Evolutionary conservation across 2,113 vertebrate genomes (phyloP).

Genomic region (Calyptomena viridis): DNA sequence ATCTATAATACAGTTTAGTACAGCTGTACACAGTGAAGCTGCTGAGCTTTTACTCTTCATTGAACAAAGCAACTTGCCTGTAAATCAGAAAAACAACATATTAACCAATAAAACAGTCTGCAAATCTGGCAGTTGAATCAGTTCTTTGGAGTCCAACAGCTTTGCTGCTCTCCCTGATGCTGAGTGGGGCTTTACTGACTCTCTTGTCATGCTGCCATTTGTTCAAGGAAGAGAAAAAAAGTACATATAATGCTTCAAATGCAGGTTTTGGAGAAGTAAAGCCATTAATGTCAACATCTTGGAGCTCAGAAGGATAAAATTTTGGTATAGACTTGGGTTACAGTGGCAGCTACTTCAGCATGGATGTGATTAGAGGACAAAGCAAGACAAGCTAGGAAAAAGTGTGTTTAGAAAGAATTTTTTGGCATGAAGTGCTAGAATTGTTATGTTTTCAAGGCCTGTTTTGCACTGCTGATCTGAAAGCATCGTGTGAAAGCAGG

Average conservation of each 20-base stretch:
- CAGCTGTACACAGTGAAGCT: background rate
- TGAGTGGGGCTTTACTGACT: background rate
- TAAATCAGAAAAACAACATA: background rate
- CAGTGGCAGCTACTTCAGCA: background rate
- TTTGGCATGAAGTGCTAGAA: background rate
- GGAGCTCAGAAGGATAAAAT: background rate
- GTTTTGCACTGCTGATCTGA: background rate
- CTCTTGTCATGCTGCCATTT: background rate
- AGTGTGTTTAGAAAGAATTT: background rate
- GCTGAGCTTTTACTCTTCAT: background rate
- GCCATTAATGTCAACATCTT: background rate
- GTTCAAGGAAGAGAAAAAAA: background rate
- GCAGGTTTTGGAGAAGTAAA: background rate
- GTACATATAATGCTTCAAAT: background rate
- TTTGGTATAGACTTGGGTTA: background rate
- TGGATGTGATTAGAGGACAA: background rate
- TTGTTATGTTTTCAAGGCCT: background rate
- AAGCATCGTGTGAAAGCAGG: background rate
- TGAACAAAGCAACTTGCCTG: background rate
- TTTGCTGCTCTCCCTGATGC: background rate
- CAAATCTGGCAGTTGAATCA: background rate
- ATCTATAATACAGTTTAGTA: background rate
- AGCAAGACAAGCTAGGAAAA: background rate
- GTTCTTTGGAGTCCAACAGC: background rate
- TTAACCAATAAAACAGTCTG: background rate